Conservation (phyloP, 2,888 invertebrate species). For the Eugnorisma glareosa region DNA sequence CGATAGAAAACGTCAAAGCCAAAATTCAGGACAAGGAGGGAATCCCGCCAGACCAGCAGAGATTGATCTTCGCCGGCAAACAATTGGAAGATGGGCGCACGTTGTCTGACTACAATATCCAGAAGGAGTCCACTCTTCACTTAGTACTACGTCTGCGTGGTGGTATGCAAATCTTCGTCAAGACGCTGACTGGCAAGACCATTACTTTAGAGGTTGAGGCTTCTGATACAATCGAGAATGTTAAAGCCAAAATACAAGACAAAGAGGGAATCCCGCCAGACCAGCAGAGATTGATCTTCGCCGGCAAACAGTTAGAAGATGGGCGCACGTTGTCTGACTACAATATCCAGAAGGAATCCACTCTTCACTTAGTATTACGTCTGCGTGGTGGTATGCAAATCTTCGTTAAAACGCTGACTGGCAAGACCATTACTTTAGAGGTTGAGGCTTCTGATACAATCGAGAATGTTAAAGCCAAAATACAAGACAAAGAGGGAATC, state of each 20-base stretch:
- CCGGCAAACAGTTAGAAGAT: slow-evolving; percentile 63
- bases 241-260: slow-evolving; percentile 62
- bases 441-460: slow-evolving; percentile 63
- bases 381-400: slow-evolving; percentile 66
- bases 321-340: slow-evolving; percentile 53
- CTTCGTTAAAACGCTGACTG: slow-evolving; percentile 60
- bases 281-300: slow-evolving; percentile 62
- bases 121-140: slow-evolving; percentile 58
- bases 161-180: slow-evolving; percentile 66
- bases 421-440: slow-evolving; percentile 58
- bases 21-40: slow-evolving; percentile 66
- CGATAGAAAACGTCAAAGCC: slow-evolving; percentile 62
- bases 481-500: slow-evolving; percentile 64
- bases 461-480: slow-evolving; percentile 64
- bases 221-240: slow-evolving; percentile 63
- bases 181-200: slow-evolving; percentile 61
- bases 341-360: slow-evolving; percentile 63
- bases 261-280: slow-evolving; percentile 65
- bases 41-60: slow-evolving; percentile 63
- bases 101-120: slow-evolving; percentile 54
- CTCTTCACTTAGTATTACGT: slow-evolving; percentile 51
- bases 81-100: slow-evolving; percentile 62
- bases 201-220: slow-evolving; percentile 58
- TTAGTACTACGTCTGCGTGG: slow-evolving; percentile 60
- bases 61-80: slow-evolving; percentile 63